Base-by-base conservation (phyloP, 2,797 vertebrate genomes). In the Apogon hyalosoma region DNA sequence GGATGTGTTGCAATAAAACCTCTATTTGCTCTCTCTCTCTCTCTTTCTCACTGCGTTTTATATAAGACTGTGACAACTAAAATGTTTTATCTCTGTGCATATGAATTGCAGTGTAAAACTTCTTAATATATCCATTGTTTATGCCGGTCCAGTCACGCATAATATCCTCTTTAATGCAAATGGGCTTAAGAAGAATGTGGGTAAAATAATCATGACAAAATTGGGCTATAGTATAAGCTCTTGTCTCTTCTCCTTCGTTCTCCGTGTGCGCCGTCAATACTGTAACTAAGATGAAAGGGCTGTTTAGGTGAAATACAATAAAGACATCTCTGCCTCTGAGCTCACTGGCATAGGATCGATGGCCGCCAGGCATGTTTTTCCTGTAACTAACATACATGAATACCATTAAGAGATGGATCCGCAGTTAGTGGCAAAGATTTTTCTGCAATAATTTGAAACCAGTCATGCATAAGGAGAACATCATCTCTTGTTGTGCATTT, bases 251-350 rank as follows among this genome's bases (percentile, higher is more conserved):
- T 88, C 75, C 21, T 50, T 79, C 60, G 56, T 52, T 68, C 66
- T 71, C 43, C 33, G 41, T 43, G 24, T 43, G 10, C 55, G 68
- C 58, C 87, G 91, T 91, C 92, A 62, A 92, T 92, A 87, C 66
- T 66, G 65, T 85, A 88, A 87, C 81, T 80, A 90, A 90, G 90
- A 92, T 89, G 85, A 91, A 93, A 89, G 79, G 87, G 62, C 69
- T 88, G 77, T 88, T 90, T 86, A 87, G 85, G 80, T 79, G 87
- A 90, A 94, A 93, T 92, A 92, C 89, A 91, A 92, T 93, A 87
- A 90, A 92, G 90, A 86, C 84, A 88, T 90, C 88, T 90, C 77
- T 85, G 75, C 71, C 84, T 88, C 82, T 66, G 48, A 89, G 80
- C 84, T 61, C 65, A 69, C 50, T 54, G 75, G 42, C 67, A 53